These are phyloP conservation scores for Alviniconcha marisindica DNA, from an alignment of 1,140 invertebrate genomes.

Conservation along the genomic window DNA sequence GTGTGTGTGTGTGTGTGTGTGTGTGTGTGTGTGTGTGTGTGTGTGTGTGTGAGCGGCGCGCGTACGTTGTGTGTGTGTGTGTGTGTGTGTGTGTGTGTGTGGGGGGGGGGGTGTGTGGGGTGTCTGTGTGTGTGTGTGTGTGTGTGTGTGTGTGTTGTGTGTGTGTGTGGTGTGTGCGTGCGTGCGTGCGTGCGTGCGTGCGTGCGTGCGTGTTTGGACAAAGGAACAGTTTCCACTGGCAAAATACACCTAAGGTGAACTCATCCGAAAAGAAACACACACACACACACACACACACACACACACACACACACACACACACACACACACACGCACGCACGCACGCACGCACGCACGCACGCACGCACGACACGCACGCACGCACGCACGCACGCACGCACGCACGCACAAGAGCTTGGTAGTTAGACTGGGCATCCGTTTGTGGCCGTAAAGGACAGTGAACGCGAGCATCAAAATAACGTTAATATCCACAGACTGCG, in stretches of 20 bases:
- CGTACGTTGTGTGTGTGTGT: neutral
- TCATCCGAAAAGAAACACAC: neutral
- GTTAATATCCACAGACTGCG: too few relatives aligned
- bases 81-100: constrained; percentile 9
- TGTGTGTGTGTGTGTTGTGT: neutral
- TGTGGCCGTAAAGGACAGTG: too few relatives aligned
- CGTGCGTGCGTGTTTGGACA: too few relatives aligned
- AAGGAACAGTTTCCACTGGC: too few relatives aligned
- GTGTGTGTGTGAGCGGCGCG: neutral
- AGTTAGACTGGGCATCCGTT: too few relatives aligned
- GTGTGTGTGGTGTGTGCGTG: neutral
- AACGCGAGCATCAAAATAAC: too few relatives aligned
- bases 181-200: too few relatives aligned
- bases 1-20: neutral
- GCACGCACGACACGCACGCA: constrained; percentile 7
- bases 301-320: neutral
- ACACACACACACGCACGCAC: neutral
- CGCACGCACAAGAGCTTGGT: neutral
- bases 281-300: constrained; percentile 3
- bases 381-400: neutral
- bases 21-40: neutral
- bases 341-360: neutral
- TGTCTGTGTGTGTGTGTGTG: neutral
- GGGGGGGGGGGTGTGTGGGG: neutral
- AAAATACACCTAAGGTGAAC: too few relatives aligned